Evolutionary conservation across 2,113 vertebrate genomes (phyloP).

Genomic region (Pteropus alecto): DNA sequence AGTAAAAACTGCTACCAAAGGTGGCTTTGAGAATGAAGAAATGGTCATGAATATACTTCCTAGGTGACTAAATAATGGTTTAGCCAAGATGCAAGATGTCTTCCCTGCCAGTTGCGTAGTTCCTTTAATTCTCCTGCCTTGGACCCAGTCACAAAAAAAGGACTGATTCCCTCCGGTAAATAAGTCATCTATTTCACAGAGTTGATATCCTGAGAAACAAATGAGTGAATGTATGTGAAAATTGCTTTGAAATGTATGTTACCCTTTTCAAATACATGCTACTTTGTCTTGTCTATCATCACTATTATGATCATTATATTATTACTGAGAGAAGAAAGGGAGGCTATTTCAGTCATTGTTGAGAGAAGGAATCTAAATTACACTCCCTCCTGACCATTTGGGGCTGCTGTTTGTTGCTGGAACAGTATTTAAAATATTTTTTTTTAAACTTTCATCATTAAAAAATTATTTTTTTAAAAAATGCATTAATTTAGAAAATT

Average conservation of each 20-base stretch:
- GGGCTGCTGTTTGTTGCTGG: neutral
- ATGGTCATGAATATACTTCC: neutral
- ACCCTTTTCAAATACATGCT: neutral
- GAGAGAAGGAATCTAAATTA: neutral
- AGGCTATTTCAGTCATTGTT: neutral
- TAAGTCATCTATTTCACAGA: neutral
- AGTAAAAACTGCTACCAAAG: neutral
- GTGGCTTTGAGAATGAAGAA: neutral
- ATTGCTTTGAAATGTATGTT: neutral
- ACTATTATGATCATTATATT: neutral
- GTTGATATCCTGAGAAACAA: neutral
- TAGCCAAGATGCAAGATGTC: neutral
- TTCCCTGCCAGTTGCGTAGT: neutral
- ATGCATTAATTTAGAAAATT: neutral
- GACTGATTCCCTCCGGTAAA: neutral
- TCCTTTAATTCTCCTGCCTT: neutral
- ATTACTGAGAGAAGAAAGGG: slow-evolving; percentile 27
- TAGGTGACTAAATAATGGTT: neutral
- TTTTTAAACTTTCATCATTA: neutral
- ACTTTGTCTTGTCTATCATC: slow-evolving; percentile 3
- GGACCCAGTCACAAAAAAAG: neutral
- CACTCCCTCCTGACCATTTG: neutral
- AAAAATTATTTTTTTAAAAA: slow-evolving; percentile 11
- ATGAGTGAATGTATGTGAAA: slow-evolving; percentile 10
- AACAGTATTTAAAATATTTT: neutral